Conservation (phyloP, 2,797 vertebrate species). For the Chelon labrosus region DNA sequence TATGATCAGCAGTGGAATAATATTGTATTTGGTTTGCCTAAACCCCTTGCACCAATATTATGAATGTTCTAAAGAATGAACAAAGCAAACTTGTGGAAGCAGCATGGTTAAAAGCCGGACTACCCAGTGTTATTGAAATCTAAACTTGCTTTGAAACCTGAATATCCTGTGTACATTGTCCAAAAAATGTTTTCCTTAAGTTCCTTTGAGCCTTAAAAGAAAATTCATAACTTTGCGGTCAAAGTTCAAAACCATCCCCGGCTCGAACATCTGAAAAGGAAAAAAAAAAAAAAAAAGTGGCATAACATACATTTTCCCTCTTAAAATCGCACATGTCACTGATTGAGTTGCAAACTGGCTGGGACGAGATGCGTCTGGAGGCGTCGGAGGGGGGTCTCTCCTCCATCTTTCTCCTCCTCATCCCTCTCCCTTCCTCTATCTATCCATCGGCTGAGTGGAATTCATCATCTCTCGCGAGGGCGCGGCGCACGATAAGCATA, state of each 20-base stretch:
- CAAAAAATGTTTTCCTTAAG: slow-evolving; percentile 75
- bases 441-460: slow-evolving; percentile 76
- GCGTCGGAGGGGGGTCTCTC: slow-evolving; percentile 66
- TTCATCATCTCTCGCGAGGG: slow-evolving; percentile 83
- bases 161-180: slow-evolving; percentile 82
- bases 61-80: slow-evolving; percentile 63
- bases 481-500: slow-evolving; percentile 83
- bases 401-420: slow-evolving; percentile 55
- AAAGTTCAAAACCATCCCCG: slow-evolving; percentile 81
- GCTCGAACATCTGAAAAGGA: slow-evolving; percentile 56
- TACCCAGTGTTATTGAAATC: slow-evolving; percentile 73
- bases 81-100: slow-evolving; percentile 72
- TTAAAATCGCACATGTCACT: slow-evolving; percentile 78
- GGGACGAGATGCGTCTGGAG: slow-evolving; percentile 72
- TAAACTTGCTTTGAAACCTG: slow-evolving; percentile 81
- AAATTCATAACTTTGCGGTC: slow-evolving; percentile 85
- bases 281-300: slow-evolving; percentile 34
- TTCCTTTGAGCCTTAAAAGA: slow-evolving; percentile 77
- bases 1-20: slow-evolving; percentile 34
- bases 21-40: slow-evolving; percentile 53
- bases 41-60: slow-evolving; percentile 72
- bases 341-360: slow-evolving; percentile 82
- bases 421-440: slow-evolving; percentile 51
- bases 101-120: slow-evolving; percentile 68
- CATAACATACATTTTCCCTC: slow-evolving; percentile 67